Base-by-base conservation (phyloP, 2,113 vertebrate species). In the Nesogale talazaci region DNA sequence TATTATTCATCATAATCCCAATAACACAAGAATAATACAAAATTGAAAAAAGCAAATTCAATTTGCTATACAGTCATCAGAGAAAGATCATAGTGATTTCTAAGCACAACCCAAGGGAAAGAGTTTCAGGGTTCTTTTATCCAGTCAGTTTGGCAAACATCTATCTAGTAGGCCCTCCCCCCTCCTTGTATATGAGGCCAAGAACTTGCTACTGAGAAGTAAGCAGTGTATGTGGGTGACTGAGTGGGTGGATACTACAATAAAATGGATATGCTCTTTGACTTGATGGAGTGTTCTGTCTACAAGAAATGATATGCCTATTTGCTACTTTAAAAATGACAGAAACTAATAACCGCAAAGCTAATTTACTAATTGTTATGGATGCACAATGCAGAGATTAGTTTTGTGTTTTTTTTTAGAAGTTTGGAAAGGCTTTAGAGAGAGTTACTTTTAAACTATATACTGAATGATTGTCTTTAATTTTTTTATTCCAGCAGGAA, bases 1-100 rank as follows among this genome's bases (percentile, higher is more conserved):
- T 95, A 95, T 95, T 97, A 95, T 95, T 96, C 94, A 95, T 95
- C 91, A 96, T 95, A 96, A 97, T 97, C 85, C 79, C 91, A 96
- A 94, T 94, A 95, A 88, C 89, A 90, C 52, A 93, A 95, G 94
- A 96, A 97, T 96, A 95, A 97, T 83, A 75, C 65, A 94, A 94
- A 96, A 96, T 95, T 97, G 94, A 96, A 96, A 96, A 94, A 96
- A 89, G 92, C 95, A 96, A 97, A 96, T 95, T 91, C 82, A 96
- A 96, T 96, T 95, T 96, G 75, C 89, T 89, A 87, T 91, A 78
- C 87, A 96, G 87, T 94, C 89, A 81, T 92, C 72, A 59, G 74
- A 92, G 91, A 52, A 96, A 95, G 75, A 94, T 90, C 1, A 0
- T 85, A 80, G 82, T 0, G 40, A 89, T 95, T 95, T 95, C 91